Base-by-base conservation (phyloP, 2,797 vertebrate genomes). In the Alexandromys oeconomus region DNA sequence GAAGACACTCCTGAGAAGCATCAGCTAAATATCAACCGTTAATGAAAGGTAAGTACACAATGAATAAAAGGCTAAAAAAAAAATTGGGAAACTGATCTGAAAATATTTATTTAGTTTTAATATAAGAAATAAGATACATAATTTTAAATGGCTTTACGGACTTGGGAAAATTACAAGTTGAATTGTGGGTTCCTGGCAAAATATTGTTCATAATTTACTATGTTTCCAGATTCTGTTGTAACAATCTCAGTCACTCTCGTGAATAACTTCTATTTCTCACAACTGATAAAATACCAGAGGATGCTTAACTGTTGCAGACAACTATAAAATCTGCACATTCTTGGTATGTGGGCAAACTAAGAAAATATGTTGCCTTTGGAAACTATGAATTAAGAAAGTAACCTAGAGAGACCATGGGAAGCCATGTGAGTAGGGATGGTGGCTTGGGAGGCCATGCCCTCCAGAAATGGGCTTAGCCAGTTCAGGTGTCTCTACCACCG, bases 81-180 rank as follows among this genome's bases (percentile, higher is more conserved):
- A 57, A 63, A 17, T 25, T 85, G n/a, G 77, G 8, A 2, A 59
- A 51, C 89, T 46, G 34, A n/a, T 77, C 65, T 87, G 80, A 87
- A 95, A 93, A 91, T 85, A 76, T 61, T 9, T n/a, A 48, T 79
- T 74, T 85, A 6, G 63, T 74, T 92, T 92, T 87, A 59, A 90
- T 67, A 61, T 86, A 61, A 91, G 40, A 76, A 86, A 76, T 54
- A 29, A 59, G 54, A 73, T 59, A 21, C 2, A n/a, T 81, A 87
- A 88, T n/a, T 93, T 31, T 67, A 82, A 91, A 43, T 59, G 17
- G 2, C 67, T 73, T 92, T 65, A 29, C 10, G 1, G 31, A 86
- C 73, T 90, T 71, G 46, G 19, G 21, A 54, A 86, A 87, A 29
- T 37, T 40, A 17, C 37, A 57, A 87, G 48, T 0, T 40, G 14